A percentile compares a stretch with the other conserved stretches of the same genome.
phyloP scores from a whole-genome alignment of 2,888 invertebrate genomes.

The Glyphotaelius pellucidus region DNA sequence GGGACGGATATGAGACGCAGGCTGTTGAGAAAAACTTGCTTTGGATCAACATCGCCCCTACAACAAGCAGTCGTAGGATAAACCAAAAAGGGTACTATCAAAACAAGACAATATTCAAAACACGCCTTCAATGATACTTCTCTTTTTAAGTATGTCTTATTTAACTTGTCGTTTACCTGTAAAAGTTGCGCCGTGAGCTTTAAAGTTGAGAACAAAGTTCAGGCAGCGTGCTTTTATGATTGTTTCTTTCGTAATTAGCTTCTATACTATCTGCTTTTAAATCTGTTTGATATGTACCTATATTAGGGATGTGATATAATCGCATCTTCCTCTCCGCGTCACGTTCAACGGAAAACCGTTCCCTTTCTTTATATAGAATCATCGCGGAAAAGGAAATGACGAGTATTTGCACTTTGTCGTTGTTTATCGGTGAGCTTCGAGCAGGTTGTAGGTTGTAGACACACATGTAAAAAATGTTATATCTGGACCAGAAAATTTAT shows the following conservation, averaged over 20 bases:
- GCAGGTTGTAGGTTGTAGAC: neutral
- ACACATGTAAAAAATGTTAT: neutral
- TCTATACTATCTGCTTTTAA: neutral
- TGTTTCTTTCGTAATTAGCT: constrained; percentile 19
- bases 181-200: constrained; percentile 8
- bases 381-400: neutral
- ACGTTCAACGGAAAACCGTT: constrained; percentile 3
- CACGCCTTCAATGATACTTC: neutral
- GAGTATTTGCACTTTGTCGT: neutral
- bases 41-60: constrained; percentile 14
- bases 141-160: constrained; percentile 1
- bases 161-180: constrained; percentile 22
- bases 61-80: neutral
- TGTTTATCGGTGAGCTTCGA: neutral
- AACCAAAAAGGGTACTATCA: neutral
- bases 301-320: constrained; percentile 11
- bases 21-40: constrained; percentile 54
- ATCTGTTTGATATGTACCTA: neutral
- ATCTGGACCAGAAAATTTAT: neutral
- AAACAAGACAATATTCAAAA: neutral
- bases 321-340: neutral
- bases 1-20: constrained; percentile 35
- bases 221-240: constrained; percentile 43
- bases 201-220: constrained; percentile 37
- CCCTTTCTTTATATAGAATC: neutral